These are phyloP conservation scores for Drosophila pseudoobscura DNA, from an alignment of 1,140 invertebrate species.

Conservation along the genomic window DNA sequence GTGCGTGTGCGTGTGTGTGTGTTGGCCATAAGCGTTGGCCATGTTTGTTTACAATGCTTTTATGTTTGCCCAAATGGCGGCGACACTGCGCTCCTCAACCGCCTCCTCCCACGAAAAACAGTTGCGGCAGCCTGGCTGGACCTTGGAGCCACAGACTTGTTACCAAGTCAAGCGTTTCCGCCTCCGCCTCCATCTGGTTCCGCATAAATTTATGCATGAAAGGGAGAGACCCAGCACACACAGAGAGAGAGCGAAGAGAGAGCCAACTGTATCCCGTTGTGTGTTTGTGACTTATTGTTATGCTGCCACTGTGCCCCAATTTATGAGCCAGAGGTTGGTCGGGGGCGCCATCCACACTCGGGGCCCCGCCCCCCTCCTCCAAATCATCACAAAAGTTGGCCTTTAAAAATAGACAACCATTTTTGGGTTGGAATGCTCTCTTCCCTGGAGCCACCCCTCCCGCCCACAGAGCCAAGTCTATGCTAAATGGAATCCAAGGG, in stretches of 20 bases:
- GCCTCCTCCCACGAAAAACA: neutral
- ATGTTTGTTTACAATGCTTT: slow-evolving; percentile 81
- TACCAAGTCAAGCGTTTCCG: slow-evolving; percentile 47
- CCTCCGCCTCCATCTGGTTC: slow-evolving; percentile 3
- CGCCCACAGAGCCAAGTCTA: slow-evolving; percentile 16
- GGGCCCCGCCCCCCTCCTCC: neutral
- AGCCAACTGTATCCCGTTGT: slow-evolving; percentile 23
- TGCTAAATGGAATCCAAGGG: slow-evolving; percentile 45
- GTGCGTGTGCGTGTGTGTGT: slow-evolving; percentile 9
- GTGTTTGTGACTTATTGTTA: slow-evolving; percentile 78
- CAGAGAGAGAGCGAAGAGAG: neutral
- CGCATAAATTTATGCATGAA: slow-evolving; percentile 52
- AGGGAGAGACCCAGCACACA: slow-evolving; percentile 12
- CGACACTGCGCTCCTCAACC: slow-evolving; percentile 16
- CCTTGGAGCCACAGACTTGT: slow-evolving; percentile 11
- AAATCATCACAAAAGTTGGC: slow-evolving; percentile 10
- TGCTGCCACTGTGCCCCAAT: slow-evolving; percentile 76
- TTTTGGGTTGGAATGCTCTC: slow-evolving; percentile 14
- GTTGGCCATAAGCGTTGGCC: slow-evolving; percentile 58
- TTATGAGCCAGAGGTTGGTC: slow-evolving; percentile 74
- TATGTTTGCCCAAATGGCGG: slow-evolving; percentile 76
- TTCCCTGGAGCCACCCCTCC: neutral
- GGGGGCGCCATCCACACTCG: no score
- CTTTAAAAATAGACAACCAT: slow-evolving; percentile 63
- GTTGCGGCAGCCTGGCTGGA: slow-evolving; percentile 8